Percentiles rank a stretch among this genome's conserved stretches.
These are phyloP conservation scores for Papilio polytes DNA, from an alignment of 1,140 invertebrate species.

Conservation along the genomic window DNA sequence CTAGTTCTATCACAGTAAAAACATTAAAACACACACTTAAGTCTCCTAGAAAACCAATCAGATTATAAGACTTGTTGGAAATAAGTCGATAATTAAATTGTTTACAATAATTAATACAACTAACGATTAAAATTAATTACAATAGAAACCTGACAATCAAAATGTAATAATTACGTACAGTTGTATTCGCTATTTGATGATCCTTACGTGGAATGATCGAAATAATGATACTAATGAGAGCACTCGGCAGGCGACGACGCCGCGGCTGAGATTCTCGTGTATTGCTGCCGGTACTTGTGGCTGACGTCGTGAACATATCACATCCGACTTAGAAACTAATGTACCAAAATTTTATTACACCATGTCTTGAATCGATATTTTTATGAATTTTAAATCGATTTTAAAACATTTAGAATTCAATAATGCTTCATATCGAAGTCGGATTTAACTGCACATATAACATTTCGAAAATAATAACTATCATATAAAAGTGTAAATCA, in stretches of 20 bases:
- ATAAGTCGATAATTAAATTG: slow-evolving; percentile 34
- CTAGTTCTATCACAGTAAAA: slow-evolving; percentile 81
- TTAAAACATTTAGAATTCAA: too few relatives aligned
- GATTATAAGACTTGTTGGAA: slow-evolving; percentile 9
- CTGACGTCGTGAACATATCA: slow-evolving; percentile 1
- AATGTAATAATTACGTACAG: slow-evolving; percentile 26
- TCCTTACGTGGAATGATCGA: slow-evolving; percentile 63
- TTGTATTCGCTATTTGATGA: slow-evolving; percentile 28
- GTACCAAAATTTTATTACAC: too few relatives aligned
- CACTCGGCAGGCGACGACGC: slow-evolving; percentile 45
- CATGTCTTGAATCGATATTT: too few relatives aligned
- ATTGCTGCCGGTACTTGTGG: slow-evolving; percentile 51
- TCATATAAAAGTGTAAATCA: slow-evolving; percentile 35
- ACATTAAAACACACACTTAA: slow-evolving; percentile 72
- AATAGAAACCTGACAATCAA: slow-evolving; percentile 34
- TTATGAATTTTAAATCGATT: too few relatives aligned
- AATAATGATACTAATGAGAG: slow-evolving; percentile 49
- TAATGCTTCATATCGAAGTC: background rate
- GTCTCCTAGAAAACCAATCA: slow-evolving; percentile 35
- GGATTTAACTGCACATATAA: background rate
- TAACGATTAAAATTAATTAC: slow-evolving; percentile 15
- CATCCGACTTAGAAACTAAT: background rate
- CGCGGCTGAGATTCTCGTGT: slow-evolving; percentile 65
- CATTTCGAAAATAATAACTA: slow-evolving; percentile 23
- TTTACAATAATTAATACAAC: background rate